phyloP scores from a whole-genome alignment of 2,797 vertebrate species.

The Intellagama lesueurii region DNA sequence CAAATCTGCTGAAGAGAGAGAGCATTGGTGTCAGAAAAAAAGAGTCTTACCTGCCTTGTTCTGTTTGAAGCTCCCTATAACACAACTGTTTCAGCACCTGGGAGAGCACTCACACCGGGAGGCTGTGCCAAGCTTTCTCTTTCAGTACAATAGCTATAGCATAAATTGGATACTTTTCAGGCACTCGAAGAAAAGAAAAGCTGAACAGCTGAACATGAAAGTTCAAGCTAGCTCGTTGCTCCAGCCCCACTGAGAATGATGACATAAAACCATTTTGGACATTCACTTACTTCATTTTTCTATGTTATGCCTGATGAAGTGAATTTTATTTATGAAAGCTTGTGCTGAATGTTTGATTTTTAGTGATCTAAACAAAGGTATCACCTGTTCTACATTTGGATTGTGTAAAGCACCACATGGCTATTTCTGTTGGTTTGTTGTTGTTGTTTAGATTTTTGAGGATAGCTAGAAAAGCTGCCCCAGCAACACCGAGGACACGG shows the following conservation, averaged over 20 bases:
- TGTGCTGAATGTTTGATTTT: no score
- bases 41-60: neutral
- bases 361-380: no score
- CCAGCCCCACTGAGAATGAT: neutral
- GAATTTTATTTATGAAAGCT: no score
- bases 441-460: no score
- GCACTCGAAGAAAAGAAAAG: neutral
- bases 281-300: no score
- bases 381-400: no score
- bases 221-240: neutral
- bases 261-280: no score
- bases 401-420: no score
- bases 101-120: neutral
- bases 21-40: neutral
- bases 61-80: neutral
- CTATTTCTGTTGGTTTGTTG: no score
- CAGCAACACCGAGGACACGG: no score
- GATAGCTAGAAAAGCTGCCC: no score
- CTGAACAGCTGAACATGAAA: conserved; percentile 9
- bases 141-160: neutral
- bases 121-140: neutral
- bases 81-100: neutral
- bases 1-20: neutral
- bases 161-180: neutral
- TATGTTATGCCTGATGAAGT: no score